Evolutionary conservation across 2,113 vertebrate genomes (phyloP).

Genomic region (Smithornis capensis): DNA sequence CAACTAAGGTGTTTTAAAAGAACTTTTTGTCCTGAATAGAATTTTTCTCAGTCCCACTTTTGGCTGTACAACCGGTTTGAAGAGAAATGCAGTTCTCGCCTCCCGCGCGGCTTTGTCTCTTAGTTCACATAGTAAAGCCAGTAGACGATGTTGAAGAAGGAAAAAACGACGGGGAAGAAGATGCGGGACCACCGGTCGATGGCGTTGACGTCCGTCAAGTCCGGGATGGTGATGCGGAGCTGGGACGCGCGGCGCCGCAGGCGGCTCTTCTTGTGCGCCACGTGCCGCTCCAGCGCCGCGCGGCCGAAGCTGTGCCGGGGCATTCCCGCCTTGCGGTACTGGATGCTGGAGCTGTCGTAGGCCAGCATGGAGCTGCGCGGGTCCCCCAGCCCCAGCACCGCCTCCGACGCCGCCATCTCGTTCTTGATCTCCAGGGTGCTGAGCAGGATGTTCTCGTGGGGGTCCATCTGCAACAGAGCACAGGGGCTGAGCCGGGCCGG

Average conservation of each 20-base stretch:
- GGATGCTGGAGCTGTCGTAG: slow-evolving; percentile 91
- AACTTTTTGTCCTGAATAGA: slow-evolving; percentile 85
- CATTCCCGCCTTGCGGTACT: slow-evolving; percentile 93
- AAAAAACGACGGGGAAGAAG: slow-evolving; percentile 97
- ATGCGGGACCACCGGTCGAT: slow-evolving; percentile 98
- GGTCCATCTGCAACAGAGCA: slow-evolving; percentile 86
- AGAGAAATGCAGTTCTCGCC: slow-evolving; percentile 79
- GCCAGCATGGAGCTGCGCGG: slow-evolving; percentile 93
- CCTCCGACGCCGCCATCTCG: slow-evolving; percentile 92
- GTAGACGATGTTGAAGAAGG: slow-evolving; percentile 97
- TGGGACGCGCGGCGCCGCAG: slow-evolving; percentile 93
- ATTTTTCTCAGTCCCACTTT: slow-evolving; percentile 83
- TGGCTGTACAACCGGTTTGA: slow-evolving; percentile 83
- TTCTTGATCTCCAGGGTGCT: slow-evolving; percentile 98
- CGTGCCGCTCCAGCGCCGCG: slow-evolving; percentile 90
- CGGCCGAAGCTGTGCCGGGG: slow-evolving; percentile 91
- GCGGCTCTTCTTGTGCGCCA: slow-evolving; percentile 94
- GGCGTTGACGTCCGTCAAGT: slow-evolving; percentile 98
- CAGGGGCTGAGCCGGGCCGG: neutral
- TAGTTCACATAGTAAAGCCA: slow-evolving; percentile 99
- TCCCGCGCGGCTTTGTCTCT: slow-evolving; percentile 66
- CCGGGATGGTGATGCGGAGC: slow-evolving; percentile 95
- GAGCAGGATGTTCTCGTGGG: slow-evolving; percentile 96
- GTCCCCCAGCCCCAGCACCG: slow-evolving; percentile 91
- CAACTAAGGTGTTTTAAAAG: slow-evolving; percentile 89